Percentiles rank a stretch among this genome's conserved stretches.
phyloP scores from a whole-genome alignment of 2,113 vertebrate species.

The Ifrita kowaldi region DNA sequence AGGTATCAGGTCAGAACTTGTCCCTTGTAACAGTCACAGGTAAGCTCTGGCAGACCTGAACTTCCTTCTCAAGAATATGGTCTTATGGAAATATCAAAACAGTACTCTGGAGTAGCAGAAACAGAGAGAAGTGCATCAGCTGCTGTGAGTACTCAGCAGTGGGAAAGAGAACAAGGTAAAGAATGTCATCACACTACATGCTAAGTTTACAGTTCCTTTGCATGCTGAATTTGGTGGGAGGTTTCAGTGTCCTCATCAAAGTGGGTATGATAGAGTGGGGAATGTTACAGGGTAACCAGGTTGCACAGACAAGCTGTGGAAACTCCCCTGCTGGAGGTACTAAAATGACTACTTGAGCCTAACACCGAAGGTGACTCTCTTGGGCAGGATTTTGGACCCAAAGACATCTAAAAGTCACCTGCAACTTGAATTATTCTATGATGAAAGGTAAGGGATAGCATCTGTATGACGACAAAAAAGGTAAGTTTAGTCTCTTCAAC shows the following conservation, averaged over 20 bases:
- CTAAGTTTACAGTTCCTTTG: not conserved
- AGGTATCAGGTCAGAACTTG: not conserved
- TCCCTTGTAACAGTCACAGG: not conserved
- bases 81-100: not conserved
- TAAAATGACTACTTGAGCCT: not conserved
- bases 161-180: not conserved
- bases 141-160: not conserved
- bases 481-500: not conserved
- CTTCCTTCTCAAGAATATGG: not conserved
- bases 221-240: not conserved
- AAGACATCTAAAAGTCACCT: not conserved
- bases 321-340: not conserved
- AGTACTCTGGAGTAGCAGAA: not conserved
- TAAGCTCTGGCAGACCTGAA: not conserved
- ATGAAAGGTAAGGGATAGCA: not conserved
- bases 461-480: not conserved
- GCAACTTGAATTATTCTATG: not conserved
- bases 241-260: not conserved
- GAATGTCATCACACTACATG: not conserved
- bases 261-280: not conserved
- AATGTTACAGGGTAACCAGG: not conserved
- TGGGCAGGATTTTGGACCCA: not conserved
- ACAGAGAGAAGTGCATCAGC: not conserved
- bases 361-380: not conserved
- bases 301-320: not conserved